Evolutionary conservation across 2,888 invertebrate genomes (phyloP).

Genomic region (Caenorhabditis sp.): DNA sequence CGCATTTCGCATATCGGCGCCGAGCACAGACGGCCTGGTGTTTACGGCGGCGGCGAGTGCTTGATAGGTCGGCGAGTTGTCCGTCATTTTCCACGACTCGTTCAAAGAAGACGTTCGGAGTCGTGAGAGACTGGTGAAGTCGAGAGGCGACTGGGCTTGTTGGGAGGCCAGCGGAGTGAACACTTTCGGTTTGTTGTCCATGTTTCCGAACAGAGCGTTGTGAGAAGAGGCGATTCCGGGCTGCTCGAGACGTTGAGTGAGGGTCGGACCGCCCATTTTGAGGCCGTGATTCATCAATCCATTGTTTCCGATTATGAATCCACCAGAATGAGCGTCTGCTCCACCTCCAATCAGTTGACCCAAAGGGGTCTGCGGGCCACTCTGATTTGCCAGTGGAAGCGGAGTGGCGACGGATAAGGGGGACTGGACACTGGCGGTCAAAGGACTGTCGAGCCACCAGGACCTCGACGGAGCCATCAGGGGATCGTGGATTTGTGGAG

Average conservation of each 20-base stretch:
- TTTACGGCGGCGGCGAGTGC: conserved; percentile 11
- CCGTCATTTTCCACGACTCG: conserved; percentile 38
- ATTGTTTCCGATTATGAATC: conserved; percentile 2
- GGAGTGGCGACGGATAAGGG: conserved; percentile 54
- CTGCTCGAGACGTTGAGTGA: conserved; percentile 48
- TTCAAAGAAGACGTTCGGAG: conserved; percentile 24
- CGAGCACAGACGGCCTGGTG: conserved; percentile 2
- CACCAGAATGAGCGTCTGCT: neutral
- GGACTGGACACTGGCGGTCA: conserved; percentile 48
- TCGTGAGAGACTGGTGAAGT: conserved; percentile 24
- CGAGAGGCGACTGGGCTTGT: conserved; percentile 11
- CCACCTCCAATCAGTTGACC: conserved; percentile 10
- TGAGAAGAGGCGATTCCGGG: conserved; percentile 12
- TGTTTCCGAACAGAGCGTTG: neutral
- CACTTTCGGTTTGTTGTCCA: conserved; percentile 8
- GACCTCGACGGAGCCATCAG: conserved; percentile 53
- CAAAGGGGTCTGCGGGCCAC: conserved; percentile 32
- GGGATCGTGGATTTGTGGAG: conserved; percentile 21
- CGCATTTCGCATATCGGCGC: too few species aligned
- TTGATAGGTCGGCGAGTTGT: conserved; percentile 21
- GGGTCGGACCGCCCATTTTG: neutral
- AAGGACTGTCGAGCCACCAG: conserved; percentile 54
- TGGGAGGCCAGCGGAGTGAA: conserved; percentile 19
- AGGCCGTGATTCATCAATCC: neutral
- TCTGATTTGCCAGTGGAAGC: conserved; percentile 26